A percentile compares a stretch with the other conserved stretches of the same genome.
Evolutionary conservation across 2,888 invertebrate genomes (phyloP).

Genomic region (Eudasyphora cyanicolor): DNA sequence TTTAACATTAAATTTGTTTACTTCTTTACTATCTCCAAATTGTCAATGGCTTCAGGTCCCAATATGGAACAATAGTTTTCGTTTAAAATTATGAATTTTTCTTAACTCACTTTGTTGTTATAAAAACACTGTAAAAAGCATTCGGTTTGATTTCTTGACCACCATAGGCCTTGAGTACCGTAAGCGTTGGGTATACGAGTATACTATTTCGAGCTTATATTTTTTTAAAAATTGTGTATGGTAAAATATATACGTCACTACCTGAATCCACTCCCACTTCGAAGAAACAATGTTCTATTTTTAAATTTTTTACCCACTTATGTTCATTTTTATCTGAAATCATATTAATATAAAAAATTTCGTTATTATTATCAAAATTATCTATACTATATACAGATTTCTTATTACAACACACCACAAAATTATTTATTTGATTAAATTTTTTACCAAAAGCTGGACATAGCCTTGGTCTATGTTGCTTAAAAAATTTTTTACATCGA

Average conservation of each 20-base stretch:
- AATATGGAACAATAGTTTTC: too few relatives aligned
- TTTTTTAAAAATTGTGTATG: background rate
- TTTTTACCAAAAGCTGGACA: background rate
- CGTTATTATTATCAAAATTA: conserved; percentile 14
- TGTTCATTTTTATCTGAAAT: too few relatives aligned
- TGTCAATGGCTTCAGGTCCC: too few relatives aligned
- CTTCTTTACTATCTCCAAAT: too few relatives aligned
- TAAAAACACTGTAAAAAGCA: conserved; percentile 22
- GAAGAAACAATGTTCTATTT: too few relatives aligned
- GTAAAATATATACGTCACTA: too few relatives aligned
- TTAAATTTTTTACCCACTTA: too few relatives aligned
- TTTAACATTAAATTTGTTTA: background rate
- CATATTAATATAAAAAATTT: conserved; percentile 6
- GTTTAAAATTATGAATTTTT: too few relatives aligned
- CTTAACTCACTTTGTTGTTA: conserved; percentile 20
- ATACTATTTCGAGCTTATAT: background rate
- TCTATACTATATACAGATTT: background rate
- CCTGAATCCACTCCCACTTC: too few relatives aligned
- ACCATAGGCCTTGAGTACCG: too few relatives aligned
- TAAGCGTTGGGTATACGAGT: too few relatives aligned
- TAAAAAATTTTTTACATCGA: background rate
- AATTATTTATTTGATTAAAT: conserved; percentile 7
- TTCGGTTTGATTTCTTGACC: too few relatives aligned
- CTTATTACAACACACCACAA: background rate
- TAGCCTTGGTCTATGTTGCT: conserved; percentile 26